Evolutionary conservation across 2,113 vertebrate genomes (phyloP), one percentile per base, ranked within the genome.

Genomic region (Choloepus hoffmanni): DNA sequence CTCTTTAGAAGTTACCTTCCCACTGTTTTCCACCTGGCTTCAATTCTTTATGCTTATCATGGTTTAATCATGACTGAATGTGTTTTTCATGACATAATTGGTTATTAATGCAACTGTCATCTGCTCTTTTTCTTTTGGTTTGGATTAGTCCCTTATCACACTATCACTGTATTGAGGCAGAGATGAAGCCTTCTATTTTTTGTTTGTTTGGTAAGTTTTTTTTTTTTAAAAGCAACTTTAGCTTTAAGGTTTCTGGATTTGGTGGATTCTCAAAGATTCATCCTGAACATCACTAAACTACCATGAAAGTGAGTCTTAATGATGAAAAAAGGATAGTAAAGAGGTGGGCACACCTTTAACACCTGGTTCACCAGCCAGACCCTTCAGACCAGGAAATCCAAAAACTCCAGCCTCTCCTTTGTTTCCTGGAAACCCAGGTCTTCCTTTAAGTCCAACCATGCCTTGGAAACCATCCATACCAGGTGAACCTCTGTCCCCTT

Each of bases 401-500:
- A 82, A 3, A 0, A 92, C 6, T 21, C 99, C 99, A 36, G 58
- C 2, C 33, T 98, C 97, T 92, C 99, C 99, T 92, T 97, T 98
- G 11, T 33, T 0, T 36, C 99, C 99, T 0, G 95, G 89, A 23
- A 94, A 33, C 50, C 99, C 99, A 2, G 97, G 94, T 55, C 94
- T 48, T n/a, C 99, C 99, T 63, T 72, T 79, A 30, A 97, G 48
- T 16, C 99, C 99, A 1, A 79, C 13, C 94, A 97, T 96, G 68
- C 99, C 99, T 68, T 98, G 97, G 97, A 99, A 99, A 19, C 99
- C 99, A 8, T 97, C 85, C 98, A 99, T 97, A 5, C 99, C 99
- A 0, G 96, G 40, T 1, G 98, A 99, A n/a, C 99, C 99, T 98
- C 95, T 99, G 1, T 3, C 13, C 14, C 99, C 99, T 99, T 93